A percentile compares a stretch with the other conserved stretches of the same genome.
Conservation (phyloP, 2,113 vertebrate genomes). For the Indicator indicator region DNA sequence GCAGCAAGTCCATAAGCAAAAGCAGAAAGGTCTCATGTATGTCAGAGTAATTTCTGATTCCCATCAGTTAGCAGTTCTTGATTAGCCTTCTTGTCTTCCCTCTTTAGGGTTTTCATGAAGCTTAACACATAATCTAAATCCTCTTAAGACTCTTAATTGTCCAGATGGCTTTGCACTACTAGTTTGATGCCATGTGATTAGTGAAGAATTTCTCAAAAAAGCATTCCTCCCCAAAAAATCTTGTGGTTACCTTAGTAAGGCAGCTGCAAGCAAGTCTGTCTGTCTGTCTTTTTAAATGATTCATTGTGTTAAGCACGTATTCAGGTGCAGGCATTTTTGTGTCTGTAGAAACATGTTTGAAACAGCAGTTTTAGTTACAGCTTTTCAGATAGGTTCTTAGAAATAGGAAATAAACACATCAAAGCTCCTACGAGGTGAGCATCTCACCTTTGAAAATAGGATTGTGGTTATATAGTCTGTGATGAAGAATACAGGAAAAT, state of each 20-base stretch:
- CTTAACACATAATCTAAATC: conserved; percentile 45
- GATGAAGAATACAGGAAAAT: not conserved
- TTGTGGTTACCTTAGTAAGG: not conserved
- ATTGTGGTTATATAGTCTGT: not conserved
- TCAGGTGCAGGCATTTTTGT: not conserved
- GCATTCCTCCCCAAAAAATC: not conserved
- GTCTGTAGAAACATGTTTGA: not conserved
- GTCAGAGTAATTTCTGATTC: not conserved
- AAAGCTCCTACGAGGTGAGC: not conserved
- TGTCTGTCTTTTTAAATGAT: not conserved
- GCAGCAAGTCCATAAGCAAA: not conserved
- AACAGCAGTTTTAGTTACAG: not conserved
- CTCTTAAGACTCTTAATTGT: conserved; percentile 36
- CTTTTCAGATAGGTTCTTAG: not conserved
- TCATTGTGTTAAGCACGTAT: not conserved
- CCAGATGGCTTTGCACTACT: conserved; percentile 38
- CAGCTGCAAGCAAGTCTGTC: not conserved
- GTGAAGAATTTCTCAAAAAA: conserved; percentile 4
- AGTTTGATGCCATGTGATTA: conserved; percentile 21
- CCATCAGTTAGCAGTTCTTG: not conserved
- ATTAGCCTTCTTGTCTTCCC: not conserved
- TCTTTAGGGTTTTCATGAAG: conserved; percentile 7
- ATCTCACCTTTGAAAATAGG: not conserved
- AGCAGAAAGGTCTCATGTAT: not conserved
- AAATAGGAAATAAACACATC: not conserved